Evolutionary conservation across 1,140 invertebrate species (phyloP).

Genomic region (Tetragnatha versicolor): DNA sequence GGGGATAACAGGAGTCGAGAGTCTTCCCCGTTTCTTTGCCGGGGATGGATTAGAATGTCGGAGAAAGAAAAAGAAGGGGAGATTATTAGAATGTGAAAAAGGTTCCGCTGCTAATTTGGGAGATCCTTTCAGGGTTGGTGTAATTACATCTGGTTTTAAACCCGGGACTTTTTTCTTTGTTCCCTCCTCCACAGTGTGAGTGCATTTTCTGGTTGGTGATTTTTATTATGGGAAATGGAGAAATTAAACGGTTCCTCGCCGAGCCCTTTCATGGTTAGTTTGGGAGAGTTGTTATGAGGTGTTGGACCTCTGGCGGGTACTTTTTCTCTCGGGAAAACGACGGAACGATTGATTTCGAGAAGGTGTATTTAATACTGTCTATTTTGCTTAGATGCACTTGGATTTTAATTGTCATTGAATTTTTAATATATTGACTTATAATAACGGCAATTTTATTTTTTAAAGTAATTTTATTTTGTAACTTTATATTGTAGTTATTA

Average conservation of each 20-base stretch:
- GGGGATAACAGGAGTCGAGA: not conserved
- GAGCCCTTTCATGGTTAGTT: constrained; percentile 20
- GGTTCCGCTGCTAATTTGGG: constrained; percentile 18
- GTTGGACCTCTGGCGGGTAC: no score
- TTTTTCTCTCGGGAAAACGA: no score
- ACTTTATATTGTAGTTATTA: no score
- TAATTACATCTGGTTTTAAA: constrained; percentile 49
- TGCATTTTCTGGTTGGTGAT: no score
- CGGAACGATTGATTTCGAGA: no score
- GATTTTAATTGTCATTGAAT: no score
- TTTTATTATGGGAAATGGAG: constrained; percentile 10
- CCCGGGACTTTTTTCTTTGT: constrained; percentile 21
- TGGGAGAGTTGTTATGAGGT: not conserved
- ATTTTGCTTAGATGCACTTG: no score
- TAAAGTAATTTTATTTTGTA: no score
- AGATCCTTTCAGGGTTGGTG: not conserved
- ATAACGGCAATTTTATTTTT: no score
- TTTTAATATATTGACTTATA: no score
- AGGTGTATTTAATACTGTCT: no score
- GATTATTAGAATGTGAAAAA: not conserved
- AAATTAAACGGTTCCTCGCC: not conserved
- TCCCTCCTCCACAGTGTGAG: no score
- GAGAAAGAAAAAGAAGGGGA: not conserved
- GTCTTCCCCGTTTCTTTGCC: not conserved
- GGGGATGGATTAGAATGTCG: constrained; percentile 40